Evolutionary conservation across 2,888 invertebrate genomes (phyloP), one percentile per base, ranked within the genome.

Genomic region (Agonopterix alstromeriana): DNA sequence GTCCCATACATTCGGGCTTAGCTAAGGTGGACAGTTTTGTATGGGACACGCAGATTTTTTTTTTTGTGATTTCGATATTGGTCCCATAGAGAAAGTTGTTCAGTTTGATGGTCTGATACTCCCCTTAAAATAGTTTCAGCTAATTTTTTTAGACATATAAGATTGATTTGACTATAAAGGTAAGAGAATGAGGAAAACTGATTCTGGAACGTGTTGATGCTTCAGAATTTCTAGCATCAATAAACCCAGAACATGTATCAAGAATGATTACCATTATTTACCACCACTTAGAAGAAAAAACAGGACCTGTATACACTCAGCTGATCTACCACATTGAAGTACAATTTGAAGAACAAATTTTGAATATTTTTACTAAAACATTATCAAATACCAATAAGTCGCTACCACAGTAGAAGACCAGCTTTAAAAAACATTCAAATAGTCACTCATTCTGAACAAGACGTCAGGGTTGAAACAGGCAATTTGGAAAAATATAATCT

Each of bases 351-450:
- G 46, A 17, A 45, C 48, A 52, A 61, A 67, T 67, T 69, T 70
- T 49, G 56, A 55, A 3, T 36, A 42, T 49, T 46, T 60, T 56
- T 60, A 50, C 44, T 43, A 38, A 59, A 50, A 51, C 47, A 38
- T 44, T 35, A 52, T 43, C 56, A 65, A 51, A 38, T 56, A 52
- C 49, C 61, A 53, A 67, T 46, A 48, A 48, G 52, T 52, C 52
- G 52, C 49, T 51, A 43, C 50, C 54, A 50, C 50, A 57, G 76
- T 80, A 83, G 27, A 27, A 27, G 79, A 84, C 73, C 82, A 82
- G 82, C 81, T 65, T 68, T 69, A 42, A 72, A 57, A 70, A 87
- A 87, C 87, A 87, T 87, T 87, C 88, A 87, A 87, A 87, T 87
- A 86, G 82, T 87, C 86, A 82, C 73, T 83, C 76, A 73, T 74